Evolutionary conservation across 2,888 invertebrate genomes (phyloP), one percentile per base, ranked within the genome.

Genomic region (Proisotoma minuta): DNA sequence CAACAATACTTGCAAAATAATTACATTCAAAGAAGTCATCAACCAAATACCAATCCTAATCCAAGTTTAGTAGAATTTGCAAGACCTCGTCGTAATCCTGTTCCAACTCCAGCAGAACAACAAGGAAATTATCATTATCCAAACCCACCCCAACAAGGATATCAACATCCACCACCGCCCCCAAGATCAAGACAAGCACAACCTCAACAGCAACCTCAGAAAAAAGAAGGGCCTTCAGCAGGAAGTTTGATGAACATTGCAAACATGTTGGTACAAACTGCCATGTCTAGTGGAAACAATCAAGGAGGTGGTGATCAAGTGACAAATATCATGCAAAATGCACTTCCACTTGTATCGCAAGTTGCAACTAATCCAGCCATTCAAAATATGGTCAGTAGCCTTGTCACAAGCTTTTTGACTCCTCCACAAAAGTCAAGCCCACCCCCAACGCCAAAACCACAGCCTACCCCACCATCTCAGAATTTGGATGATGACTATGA

Each of bases 341-440:
- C 71, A 0, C 53, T 73, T 24, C 73, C 73, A 12, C 60, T 71
- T 1, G 65, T 73, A 8, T 62, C 69, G 15, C 70, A 71, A 66
- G 73, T 70, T 23, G 73, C 71, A 4, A 71, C 67, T 4, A 71
- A 66, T 50, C 73, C 71, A 12, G 68, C 68, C 57, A 66, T 71
- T 43, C 69, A 71, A 51, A 64, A 61, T 12, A 67, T 70, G 63
- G 70, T 73, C 2, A 60, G 60, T 47, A 71, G 65, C 57, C 51
- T 73, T 3, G 73, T 73, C 10, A 68, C 71, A 4, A 66, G 63
- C 29, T 73, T 73, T 51, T 62, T 73, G 27, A 71, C 73, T 5
- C 73, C 73, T 18, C 73, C 73, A 3, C 63, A 58, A 10, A 43
- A 53, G 15, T 57, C 58, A 15, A 54, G 39, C 24, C 59, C 62